A percentile compares a stretch with the other conserved stretches of the same genome.
Conservation (phyloP, 2,113 vertebrate species). For the Lagopus muta region DNA sequence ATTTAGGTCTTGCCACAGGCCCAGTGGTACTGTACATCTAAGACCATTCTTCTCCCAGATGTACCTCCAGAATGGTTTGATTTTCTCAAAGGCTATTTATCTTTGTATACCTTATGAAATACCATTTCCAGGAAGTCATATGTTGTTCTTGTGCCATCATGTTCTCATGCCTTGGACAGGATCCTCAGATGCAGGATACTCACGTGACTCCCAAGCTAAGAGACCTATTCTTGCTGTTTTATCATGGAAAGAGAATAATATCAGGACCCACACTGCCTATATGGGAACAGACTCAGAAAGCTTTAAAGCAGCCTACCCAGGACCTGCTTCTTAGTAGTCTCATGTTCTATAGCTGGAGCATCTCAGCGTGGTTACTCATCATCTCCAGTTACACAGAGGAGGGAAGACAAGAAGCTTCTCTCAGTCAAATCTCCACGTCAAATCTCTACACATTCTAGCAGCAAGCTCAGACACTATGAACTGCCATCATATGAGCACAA, state of each 20-base stretch:
- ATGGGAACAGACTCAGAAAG: accelerated
- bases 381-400: accelerated
- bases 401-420: not conserved
- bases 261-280: not conserved
- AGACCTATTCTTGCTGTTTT: not conserved
- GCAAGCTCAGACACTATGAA: accelerated
- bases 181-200: too few relatives aligned
- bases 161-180: accelerated
- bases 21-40: not conserved
- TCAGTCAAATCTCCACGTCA: not conserved
- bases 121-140: accelerated
- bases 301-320: not conserved
- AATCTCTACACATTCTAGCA: accelerated
- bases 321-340: not conserved
- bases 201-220: accelerated
- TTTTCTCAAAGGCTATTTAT: not conserved
- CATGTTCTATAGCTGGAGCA: accelerated
- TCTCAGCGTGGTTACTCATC: not conserved
- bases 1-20: not conserved
- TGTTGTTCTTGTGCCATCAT: accelerated
- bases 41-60: too few relatives aligned
- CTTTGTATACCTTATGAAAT: accelerated
- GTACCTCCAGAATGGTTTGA: accelerated
- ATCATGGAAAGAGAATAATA: not conserved
- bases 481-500: not conserved